Evolutionary conservation across 30 jellyfish, hydroid and myxozoan species (phyloP).

Genomic region (Aurelia sp.): DNA sequence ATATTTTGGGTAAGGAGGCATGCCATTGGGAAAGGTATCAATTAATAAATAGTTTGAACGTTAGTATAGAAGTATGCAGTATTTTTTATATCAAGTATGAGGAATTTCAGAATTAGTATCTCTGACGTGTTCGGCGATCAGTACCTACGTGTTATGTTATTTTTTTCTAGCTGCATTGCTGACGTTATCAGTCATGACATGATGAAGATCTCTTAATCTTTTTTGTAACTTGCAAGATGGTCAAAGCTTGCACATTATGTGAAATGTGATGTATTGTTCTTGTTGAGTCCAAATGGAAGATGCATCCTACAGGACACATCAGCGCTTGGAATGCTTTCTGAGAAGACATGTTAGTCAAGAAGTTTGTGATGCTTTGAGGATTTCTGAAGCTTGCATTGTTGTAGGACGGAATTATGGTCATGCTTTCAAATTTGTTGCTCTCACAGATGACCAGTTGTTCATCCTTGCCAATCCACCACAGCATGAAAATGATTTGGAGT

Average conservation of each 20-base stretch:
- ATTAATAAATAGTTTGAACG: no score
- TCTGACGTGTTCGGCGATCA: no score
- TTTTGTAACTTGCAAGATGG: not conserved
- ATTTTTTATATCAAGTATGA: no score
- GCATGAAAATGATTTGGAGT: conserved; percentile 36
- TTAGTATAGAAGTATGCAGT: no score
- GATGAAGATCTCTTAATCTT: no score
- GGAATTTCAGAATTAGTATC: no score
- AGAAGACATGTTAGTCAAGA: conserved; percentile 43
- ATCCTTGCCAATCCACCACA: conserved; percentile 69
- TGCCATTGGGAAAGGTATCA: no score
- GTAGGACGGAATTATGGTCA: conserved; percentile 54
- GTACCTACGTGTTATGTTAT: no score
- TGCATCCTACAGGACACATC: conserved; percentile 53
- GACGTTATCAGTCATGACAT: no score
- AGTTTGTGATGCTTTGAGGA: conserved; percentile 51
- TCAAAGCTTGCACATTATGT: not conserved
- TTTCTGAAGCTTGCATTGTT: conserved; percentile 62
- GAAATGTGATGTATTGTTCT: not conserved
- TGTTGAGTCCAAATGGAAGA: conserved; percentile 35
- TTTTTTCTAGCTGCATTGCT: no score
- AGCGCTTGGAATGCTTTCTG: conserved; percentile 46
- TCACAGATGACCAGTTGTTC: conserved; percentile 32
- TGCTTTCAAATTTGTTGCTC: conserved; percentile 62
- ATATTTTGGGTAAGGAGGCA: no score